Base-by-base conservation (phyloP, 2,797 vertebrate genomes). In the Vultur gryphus region DNA sequence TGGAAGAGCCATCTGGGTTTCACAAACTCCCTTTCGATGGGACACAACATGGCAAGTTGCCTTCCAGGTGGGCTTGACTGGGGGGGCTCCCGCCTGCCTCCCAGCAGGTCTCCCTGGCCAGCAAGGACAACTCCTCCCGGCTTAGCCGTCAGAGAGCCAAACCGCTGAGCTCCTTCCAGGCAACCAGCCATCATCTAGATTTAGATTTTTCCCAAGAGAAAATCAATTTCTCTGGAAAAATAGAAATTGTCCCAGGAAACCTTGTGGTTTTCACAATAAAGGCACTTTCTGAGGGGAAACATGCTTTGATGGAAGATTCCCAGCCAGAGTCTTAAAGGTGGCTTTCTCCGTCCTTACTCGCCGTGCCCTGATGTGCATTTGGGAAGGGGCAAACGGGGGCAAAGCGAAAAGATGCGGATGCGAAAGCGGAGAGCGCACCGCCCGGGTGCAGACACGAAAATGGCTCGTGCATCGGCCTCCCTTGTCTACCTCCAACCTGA, bases 361-460 rank as follows among this genome's bases (percentile, higher is more conserved):
- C 41, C 10, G 0, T 6, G 33, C 14, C 43, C 48, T 16, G 28
- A 7, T 0, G 31, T 3, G 29, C 3, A 0, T 11, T 35, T 14
- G 49, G 82, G 54, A 72, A 75, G 0, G 7, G 13, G 20, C 35
- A 11, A 88, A 57, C 0, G 9, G 1, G 41, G 44, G 37, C n/a
- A 46, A 46, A 78, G 37, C 2, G 4, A 48, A n/a, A 41, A 28
- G 46, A 7, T 2, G 18, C 0, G 3, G 66, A 20, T 16, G 15
- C 2, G 2, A 35, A 44, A 59, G 51, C 3, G 1, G 37, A 11
- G 57, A 65, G 35, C 62, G 3, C 1, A 0, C 31, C 9, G 5
- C 11, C 16, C 0, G 0, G 10, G 13, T 12, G 46, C 28, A 39
- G 19, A 46, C 16, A 16, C 1, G 8, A n/a, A 64, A 67, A 86